These are phyloP conservation scores for Strix aluco DNA, from an alignment of 2,113 vertebrate genomes.

Conservation along the genomic window DNA sequence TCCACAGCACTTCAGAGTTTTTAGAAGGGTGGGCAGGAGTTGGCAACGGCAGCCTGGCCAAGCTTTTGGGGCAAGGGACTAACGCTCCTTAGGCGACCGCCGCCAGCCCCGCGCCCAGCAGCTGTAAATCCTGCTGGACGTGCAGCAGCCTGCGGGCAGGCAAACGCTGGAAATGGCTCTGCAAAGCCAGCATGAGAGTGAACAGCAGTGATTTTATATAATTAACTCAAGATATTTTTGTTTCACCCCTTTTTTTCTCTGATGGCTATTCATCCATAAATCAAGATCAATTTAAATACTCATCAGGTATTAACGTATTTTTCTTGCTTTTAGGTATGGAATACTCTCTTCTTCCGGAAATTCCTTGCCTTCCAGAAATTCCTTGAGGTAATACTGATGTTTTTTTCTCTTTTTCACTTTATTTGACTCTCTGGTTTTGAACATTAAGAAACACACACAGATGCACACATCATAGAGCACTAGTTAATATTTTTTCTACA, in stretches of 20 bases:
- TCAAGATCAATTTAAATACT: not conserved
- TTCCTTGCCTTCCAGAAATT: not conserved
- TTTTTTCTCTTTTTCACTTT: not conserved
- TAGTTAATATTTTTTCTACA: not conserved
- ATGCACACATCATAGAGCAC: not conserved
- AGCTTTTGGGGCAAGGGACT: not conserved
- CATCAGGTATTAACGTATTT: not conserved
- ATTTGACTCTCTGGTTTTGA: not conserved
- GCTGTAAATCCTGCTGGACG: not conserved
- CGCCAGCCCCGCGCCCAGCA: rapidly evolving
- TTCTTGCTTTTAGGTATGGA: not conserved
- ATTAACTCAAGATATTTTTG: not conserved
- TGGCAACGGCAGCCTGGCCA: not conserved
- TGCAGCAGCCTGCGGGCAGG: not conserved
- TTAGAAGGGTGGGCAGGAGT: not conserved
- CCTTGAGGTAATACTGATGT: not conserved
- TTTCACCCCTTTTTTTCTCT: not conserved
- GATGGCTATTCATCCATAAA: not conserved
- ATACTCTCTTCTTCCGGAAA: not conserved
- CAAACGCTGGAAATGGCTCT: not conserved
- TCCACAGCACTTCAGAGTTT: not conserved
- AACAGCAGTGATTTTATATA: not conserved
- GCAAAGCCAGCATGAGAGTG: not conserved
- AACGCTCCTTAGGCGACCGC: too few relatives aligned
- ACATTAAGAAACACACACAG: too few relatives aligned